Conservation (phyloP, 35 echinoderm and acorn worm species). For the Ophiothrix spiculata region DNA sequence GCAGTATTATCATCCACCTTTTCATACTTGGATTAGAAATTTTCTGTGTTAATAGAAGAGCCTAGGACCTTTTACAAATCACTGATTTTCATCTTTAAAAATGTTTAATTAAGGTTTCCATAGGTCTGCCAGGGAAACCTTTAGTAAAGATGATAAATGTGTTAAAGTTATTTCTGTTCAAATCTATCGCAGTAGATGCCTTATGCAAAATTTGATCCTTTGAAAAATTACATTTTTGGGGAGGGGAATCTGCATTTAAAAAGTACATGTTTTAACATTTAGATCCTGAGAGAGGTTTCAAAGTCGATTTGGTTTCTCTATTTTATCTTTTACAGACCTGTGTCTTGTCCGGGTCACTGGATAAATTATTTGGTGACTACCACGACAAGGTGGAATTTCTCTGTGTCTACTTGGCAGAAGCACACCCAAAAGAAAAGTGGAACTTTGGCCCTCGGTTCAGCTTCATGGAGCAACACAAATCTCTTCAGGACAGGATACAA, state of each 20-base stretch:
- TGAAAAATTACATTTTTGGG: background rate
- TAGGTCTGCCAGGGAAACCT: too few species aligned
- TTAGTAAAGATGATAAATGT: background rate
- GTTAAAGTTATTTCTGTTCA: background rate
- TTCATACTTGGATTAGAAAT: too few species aligned
- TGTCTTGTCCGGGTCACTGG: constrained; percentile 39
- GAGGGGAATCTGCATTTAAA: background rate
- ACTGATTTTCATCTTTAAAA: too few species aligned
- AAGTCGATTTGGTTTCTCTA: background rate
- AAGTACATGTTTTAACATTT: background rate
- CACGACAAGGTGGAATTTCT: constrained; percentile 62
- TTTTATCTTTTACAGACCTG: constrained; percentile 36
- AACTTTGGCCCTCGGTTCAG: constrained; percentile 8
- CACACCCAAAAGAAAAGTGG: constrained; percentile 47
- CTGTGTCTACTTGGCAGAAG: constrained; percentile 55
- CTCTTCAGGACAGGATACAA: constrained; percentile 48
- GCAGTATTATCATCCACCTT: too few species aligned
- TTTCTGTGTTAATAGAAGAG: too few species aligned
- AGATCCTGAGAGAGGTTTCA: background rate
- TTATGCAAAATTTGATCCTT: background rate
- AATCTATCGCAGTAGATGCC: background rate
- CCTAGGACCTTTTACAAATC: too few species aligned
- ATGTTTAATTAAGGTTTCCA: too few species aligned
- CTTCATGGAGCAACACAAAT: constrained; percentile 35
- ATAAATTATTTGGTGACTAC: constrained; percentile 37